Evolutionary conservation across 2,888 invertebrate species (phyloP), one percentile per base, ranked within the genome.

Genomic region (Zhengitettix transpicula): DNA sequence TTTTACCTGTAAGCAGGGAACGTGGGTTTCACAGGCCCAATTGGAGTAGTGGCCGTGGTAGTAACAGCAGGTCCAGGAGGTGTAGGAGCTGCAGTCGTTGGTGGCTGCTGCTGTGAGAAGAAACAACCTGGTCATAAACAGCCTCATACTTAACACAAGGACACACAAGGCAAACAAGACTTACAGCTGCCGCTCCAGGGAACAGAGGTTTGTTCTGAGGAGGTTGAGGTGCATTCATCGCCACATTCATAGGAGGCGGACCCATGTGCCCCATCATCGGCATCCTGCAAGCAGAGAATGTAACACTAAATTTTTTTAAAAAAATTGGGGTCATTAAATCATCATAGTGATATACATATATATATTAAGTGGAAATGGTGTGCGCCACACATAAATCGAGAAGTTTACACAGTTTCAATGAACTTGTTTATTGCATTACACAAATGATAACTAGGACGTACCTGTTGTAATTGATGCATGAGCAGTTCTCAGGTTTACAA

Each of bases 1-100:
- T 28, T 28, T 28, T 73, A 83, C 84, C 84, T 82, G 70, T 87
- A 88, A 41, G 87, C 88, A 65, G 87, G 87, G 75, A 88, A 88
- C 67, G 86, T 85, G 65, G 88, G 87, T 73, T 87, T 87, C 65
- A 73, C 79, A 40, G 75, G 73, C 40, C 75, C 73, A 62, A 74
- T 73, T 16, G 72, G 72, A 51, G 73, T 47, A 58, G 72, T 70
- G 57, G 74, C 71, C 58, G 72, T 67, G 11, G 76, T 75, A 42
- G 77, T 75, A 42, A 81, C 81, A n/a, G 80, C 78, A 52, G 80
- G 80, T 12, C 80, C 75, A 12, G 79, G 81, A 65, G 70, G 77
- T 67, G 71, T 77, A 66, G 73, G 71, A 28, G 77, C 74, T 10
- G 62, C 62, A 40, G 77, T 74, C 10, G 63, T 62, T 52, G 67